Conservation (phyloP, 1,140 invertebrate genomes). For the Ruditapes philippinarum region DNA sequence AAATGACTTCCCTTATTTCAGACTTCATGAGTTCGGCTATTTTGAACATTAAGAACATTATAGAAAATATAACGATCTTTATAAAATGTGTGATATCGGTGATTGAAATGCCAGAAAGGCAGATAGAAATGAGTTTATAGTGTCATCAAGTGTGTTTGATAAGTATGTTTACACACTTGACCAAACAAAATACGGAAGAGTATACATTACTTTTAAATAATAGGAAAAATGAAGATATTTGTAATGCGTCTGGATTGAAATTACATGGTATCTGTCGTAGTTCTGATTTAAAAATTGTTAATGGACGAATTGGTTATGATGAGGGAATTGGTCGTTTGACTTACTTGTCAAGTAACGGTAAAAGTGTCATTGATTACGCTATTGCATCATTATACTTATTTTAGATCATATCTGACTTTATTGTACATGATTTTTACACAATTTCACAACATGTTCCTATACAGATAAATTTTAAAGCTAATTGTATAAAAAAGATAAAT, state of each 20-base stretch:
- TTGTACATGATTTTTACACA: background rate
- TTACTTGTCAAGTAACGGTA: background rate
- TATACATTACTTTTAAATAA: background rate
- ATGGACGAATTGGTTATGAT: too few species aligned
- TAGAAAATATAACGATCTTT: constrained; percentile 3
- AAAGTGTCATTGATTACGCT: constrained; percentile 8
- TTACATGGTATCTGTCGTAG: constrained; percentile 11
- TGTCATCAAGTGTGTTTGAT: background rate
- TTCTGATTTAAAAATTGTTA: constrained; percentile 20
- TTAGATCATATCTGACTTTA: background rate
- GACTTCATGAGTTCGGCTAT: background rate
- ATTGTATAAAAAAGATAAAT: too few species aligned
- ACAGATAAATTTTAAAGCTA: too few species aligned
- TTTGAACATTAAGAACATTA: background rate
- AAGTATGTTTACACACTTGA: constrained; percentile 7
- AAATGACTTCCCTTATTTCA: background rate
- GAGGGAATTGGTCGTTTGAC: background rate
- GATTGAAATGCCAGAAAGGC: background rate
- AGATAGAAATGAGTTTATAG: background rate
- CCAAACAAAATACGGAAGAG: background rate
- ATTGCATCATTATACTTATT: constrained; percentile 14
- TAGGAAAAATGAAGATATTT: constrained; percentile 15
- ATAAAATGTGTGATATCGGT: background rate
- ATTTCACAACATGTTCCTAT: too few species aligned
- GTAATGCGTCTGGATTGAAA: constrained; percentile 3